Percentiles rank a stretch among this genome's conserved stretches.
These are phyloP conservation scores for Karalla daura DNA, from an alignment of 2,797 vertebrate genomes.

Conservation along the genomic window DNA sequence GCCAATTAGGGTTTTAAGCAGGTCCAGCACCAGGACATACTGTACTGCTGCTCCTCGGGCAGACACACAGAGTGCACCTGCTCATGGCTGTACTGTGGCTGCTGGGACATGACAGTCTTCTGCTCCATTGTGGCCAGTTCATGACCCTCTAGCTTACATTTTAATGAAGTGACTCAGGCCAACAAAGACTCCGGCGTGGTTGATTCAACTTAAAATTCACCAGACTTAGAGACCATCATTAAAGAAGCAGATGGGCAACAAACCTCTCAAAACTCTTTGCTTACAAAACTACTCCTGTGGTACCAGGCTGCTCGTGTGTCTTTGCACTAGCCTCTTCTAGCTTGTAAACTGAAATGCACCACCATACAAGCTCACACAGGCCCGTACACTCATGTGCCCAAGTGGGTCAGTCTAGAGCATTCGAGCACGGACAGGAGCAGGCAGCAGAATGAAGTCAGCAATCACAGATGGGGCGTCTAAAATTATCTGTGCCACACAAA, in stretches of 20 bases:
- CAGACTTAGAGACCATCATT: too few relatives aligned
- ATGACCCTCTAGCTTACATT: too few relatives aligned
- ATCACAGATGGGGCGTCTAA: conserved; percentile 44
- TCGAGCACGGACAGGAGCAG: conserved; percentile 9
- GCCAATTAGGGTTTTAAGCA: background rate
- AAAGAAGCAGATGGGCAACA: too few relatives aligned
- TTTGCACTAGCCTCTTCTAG: too few relatives aligned
- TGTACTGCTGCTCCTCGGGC: background rate
- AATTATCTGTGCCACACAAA: conserved; percentile 35
- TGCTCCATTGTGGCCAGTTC: too few relatives aligned
- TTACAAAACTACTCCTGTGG: too few relatives aligned
- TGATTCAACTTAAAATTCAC: too few relatives aligned
- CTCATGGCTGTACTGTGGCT: background rate
- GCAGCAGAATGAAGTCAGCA: conserved; percentile 38
- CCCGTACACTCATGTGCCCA: conserved; percentile 19
- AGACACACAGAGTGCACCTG: conserved; percentile 22
- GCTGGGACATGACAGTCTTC: too few relatives aligned
- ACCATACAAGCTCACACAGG: conserved; percentile 35
- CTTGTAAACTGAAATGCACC: conserved; percentile 25
- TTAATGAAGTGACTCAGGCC: too few relatives aligned
- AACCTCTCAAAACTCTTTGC: too few relatives aligned
- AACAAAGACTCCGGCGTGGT: too few relatives aligned
- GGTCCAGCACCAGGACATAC: background rate
- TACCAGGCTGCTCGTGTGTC: too few relatives aligned
- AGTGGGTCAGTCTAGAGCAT: conserved; percentile 34